phyloP scores from a whole-genome alignment of 1,140 invertebrate genomes.

The silkworm (Bombyx mori) region DNA sequence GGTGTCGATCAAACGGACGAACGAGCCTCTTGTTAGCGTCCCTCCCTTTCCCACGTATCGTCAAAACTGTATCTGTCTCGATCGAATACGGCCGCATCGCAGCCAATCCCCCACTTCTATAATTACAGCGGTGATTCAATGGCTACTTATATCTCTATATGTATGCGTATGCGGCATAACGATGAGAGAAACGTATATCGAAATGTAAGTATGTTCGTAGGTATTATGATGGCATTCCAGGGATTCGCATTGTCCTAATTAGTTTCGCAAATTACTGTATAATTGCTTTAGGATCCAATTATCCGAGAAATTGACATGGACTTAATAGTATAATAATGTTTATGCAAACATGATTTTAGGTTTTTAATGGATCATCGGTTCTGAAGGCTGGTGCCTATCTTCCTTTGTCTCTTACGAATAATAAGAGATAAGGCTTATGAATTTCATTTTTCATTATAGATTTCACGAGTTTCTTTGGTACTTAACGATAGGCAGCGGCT shows the following conservation, averaged over 20 bases:
- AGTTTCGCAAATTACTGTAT: conserved; percentile 25
- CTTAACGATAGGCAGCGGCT: no score
- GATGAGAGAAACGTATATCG: conserved; percentile 59
- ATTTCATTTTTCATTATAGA: no score
- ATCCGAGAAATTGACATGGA: neutral
- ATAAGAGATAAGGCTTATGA: no score
- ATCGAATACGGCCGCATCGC: conserved; percentile 51
- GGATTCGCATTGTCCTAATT: conserved; percentile 29
- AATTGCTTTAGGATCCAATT: conserved; percentile 2
- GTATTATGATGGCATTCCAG: conserved; percentile 41
- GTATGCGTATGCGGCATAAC: conserved; percentile 45
- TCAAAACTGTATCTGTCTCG: conserved; percentile 33
- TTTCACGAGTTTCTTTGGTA: no score
- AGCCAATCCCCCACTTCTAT: conserved; percentile 71
- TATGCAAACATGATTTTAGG: no score
- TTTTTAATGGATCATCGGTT: no score
- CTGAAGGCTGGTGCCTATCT: no score
- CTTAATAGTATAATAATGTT: no score
- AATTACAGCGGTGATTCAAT: conserved; percentile 71
- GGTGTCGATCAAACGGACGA: conserved; percentile 69
- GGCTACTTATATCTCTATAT: conserved; percentile 66
- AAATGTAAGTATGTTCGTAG: conserved; percentile 55
- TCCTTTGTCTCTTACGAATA: no score
- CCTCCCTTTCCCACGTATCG: conserved; percentile 37
- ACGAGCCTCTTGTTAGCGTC: conserved; percentile 64